Evolutionary conservation across 2,888 invertebrate genomes (phyloP), one percentile per base, ranked within the genome.

Genomic region (Brachypterus glaber): DNA sequence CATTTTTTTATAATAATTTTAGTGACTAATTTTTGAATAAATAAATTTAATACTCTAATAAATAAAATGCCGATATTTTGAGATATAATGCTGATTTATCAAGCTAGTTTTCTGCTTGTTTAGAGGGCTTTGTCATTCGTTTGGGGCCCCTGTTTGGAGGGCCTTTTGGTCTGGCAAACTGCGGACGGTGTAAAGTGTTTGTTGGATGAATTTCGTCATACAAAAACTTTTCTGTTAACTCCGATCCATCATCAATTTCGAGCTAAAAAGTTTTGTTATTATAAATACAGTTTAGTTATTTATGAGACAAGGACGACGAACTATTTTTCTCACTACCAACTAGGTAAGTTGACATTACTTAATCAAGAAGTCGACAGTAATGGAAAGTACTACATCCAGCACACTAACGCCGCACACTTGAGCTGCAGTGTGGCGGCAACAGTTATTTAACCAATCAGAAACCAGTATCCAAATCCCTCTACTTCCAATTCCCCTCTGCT

Each of bases 141-240:
- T 87, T 89, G 1, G 91, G 91, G 26, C 95, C 95, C 53, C 95
- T 73, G 59, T 85, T 86, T 3, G 90, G 88, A 25, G 96, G 97
- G 5, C 95, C 95, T 67, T 92, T 95, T 1, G 97, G 97, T 66
- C 93, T 93, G 43, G 90, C 88, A 71, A 97, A 97, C 54, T 91
- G 88, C 12, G 88, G 89, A 50, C 84, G 76, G 61, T 90, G 85
- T 27, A 90, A 73, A 62, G 82, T 86, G 56, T 83, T 79, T 62
- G 89, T 90, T 0, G 96, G 96, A 65, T 97, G 93, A 40, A 97
- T 76, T 68, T 95, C 92, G 53, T 95, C 92, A 59, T 89, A 80
- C 9, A 97, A 69, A 67, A 77, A 92, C 51, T 84, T 84, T 64
- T 92, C 90, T 0, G 87, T 90, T 45, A 98, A 67, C 63, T 97